Evolutionary conservation across 2,888 invertebrate species (phyloP).

Genomic region (Endotricha flammealis): DNA sequence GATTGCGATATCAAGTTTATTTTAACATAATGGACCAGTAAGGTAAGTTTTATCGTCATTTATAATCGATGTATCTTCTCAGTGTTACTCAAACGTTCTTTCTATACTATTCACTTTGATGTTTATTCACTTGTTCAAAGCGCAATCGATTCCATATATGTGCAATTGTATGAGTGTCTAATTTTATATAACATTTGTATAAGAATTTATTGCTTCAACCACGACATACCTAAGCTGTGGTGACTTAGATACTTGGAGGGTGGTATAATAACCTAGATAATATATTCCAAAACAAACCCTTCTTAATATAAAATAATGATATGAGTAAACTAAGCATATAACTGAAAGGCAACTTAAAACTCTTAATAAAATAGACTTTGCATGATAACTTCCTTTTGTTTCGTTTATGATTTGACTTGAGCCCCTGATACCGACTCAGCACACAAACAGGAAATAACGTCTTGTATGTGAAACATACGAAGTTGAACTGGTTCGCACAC

Average conservation of each 20-base stretch:
- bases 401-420: constrained; percentile 71
- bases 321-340: constrained; percentile 10
- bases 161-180: constrained; percentile 32
- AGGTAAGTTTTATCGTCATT: constrained; percentile 61
- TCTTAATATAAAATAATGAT: constrained; percentile 4
- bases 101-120: constrained; percentile 23
- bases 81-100: constrained; percentile 17
- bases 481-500: constrained; percentile 36
- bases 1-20: constrained; percentile 23
- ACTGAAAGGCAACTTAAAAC: constrained; percentile 36
- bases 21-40: constrained; percentile 30
- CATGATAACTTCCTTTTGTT: constrained; percentile 64
- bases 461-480: constrained; percentile 24
- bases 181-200: neutral
- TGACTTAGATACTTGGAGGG: constrained; percentile 71
- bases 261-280: constrained; percentile 33
- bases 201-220: neutral
- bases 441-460: constrained; percentile 59
- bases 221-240: constrained; percentile 13
- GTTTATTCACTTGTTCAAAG: constrained; percentile 28
- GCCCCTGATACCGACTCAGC: constrained; percentile 70
- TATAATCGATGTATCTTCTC: constrained; percentile 22
- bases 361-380: constrained; percentile 52
- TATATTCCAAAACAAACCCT: constrained; percentile 13
- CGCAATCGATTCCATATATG: constrained; percentile 72